These are phyloP conservation scores for Alcis repandata DNA, from an alignment of 2,888 invertebrate genomes.

Conservation along the genomic window DNA sequence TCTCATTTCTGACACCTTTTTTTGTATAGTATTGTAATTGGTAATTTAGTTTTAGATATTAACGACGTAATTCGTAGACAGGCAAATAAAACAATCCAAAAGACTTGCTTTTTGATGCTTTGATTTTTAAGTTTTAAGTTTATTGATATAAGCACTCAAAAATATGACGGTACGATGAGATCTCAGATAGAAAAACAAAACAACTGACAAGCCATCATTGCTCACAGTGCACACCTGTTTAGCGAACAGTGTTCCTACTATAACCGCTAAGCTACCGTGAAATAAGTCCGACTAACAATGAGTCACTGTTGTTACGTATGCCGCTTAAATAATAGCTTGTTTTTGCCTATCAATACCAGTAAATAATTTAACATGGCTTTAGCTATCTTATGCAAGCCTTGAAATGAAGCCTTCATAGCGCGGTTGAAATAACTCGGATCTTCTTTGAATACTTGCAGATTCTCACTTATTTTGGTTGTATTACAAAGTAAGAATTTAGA, in stretches of 20 bases:
- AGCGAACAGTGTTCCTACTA: constrained; percentile 50
- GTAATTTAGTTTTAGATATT: too few relatives aligned
- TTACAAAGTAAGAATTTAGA: neutral
- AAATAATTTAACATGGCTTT: constrained; percentile 22
- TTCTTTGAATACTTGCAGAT: neutral
- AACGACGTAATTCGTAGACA: too few relatives aligned
- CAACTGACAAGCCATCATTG: neutral
- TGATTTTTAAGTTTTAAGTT: neutral
- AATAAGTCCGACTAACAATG: constrained; percentile 74
- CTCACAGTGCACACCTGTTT: constrained; percentile 42
- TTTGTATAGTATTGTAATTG: too few relatives aligned
- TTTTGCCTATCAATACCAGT: constrained; percentile 44
- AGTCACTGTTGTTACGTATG: constrained; percentile 70
- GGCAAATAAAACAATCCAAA: too few relatives aligned
- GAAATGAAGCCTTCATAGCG: neutral
- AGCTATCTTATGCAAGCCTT: constrained; percentile 13
- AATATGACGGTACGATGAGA: neutral
- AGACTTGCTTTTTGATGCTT: too few relatives aligned
- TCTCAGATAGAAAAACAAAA: neutral
- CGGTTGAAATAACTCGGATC: neutral
- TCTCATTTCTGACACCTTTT: too few relatives aligned
- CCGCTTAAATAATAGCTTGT: constrained; percentile 62
- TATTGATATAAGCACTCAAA: too few relatives aligned
- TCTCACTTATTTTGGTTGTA: neutral
- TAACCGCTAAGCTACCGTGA: constrained; percentile 75